phyloP scores from a whole-genome alignment of 2,888 invertebrate species.

The Laothoe populi region DNA sequence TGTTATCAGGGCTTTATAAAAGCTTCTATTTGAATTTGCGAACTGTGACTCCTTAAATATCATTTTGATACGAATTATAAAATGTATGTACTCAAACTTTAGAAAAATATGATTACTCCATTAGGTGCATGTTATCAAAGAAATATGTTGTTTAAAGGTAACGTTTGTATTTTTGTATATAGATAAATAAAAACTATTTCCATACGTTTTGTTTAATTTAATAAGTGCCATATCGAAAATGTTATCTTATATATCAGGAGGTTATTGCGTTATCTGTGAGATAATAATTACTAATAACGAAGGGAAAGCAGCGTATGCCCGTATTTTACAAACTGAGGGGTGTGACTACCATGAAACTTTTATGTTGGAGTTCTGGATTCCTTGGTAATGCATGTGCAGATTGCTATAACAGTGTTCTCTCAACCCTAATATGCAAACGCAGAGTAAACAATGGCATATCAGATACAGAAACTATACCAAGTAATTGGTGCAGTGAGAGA shows the following conservation, averaged over 20 bases:
- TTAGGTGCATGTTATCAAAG: not conserved
- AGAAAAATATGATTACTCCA: not conserved
- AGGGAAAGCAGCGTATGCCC: not conserved
- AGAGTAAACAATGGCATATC: conserved; percentile 35
- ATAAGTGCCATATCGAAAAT: conserved; percentile 4
- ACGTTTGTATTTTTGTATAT: conserved; percentile 37
- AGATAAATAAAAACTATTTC: conserved; percentile 33
- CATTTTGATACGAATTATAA: not conserved
- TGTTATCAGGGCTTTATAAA: not conserved
- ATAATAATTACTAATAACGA: conserved; percentile 22
- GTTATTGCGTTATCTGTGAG: conserved; percentile 19
- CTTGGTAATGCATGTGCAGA: not conserved
- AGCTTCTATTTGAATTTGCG: not conserved
- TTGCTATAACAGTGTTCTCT: conserved; percentile 11
- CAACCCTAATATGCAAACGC: conserved; percentile 32
- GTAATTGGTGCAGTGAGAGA: conserved; percentile 41
- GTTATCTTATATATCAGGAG: not conserved
- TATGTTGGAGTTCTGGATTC: conserved; percentile 17
- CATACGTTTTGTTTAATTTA: conserved; percentile 11
- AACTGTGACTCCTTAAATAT: not conserved
- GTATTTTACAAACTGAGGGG: not conserved
- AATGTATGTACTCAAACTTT: not conserved
- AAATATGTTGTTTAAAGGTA: not conserved
- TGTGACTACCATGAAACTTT: conserved; percentile 24
- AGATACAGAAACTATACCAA: conserved; percentile 46